Evolutionary conservation across 2,113 vertebrate species (phyloP).

Genomic region (Progne subis): DNA sequence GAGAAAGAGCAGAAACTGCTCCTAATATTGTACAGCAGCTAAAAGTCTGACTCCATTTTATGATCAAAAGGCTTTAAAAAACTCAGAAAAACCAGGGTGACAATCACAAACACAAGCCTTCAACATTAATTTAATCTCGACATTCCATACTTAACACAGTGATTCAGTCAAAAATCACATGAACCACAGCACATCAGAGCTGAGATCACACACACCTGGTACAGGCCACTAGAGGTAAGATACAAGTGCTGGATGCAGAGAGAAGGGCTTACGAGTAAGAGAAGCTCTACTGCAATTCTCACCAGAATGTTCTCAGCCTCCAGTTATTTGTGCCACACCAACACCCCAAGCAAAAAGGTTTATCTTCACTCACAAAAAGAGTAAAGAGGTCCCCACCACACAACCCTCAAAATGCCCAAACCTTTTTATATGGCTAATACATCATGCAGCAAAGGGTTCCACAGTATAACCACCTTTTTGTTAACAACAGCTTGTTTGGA

Average conservation of each 20-base stretch:
- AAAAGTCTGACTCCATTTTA: no score
- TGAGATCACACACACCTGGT: background rate
- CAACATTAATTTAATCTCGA: background rate
- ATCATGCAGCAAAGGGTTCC: background rate
- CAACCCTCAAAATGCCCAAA: rapidly evolving
- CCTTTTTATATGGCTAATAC: background rate
- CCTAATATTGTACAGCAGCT: no score
- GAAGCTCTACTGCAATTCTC: background rate
- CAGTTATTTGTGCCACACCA: background rate
- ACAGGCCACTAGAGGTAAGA: background rate
- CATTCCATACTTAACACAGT: background rate
- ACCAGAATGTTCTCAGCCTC: background rate
- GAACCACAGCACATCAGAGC: background rate
- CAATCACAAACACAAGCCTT: background rate
- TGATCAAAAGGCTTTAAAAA: no score
- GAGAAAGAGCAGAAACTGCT: no score
- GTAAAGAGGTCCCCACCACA: background rate
- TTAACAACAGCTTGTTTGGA: background rate
- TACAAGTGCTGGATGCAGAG: background rate
- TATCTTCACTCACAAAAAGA: background rate
- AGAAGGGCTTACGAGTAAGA: background rate
- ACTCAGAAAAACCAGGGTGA: no score
- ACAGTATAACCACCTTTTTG: background rate
- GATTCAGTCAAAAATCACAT: background rate
- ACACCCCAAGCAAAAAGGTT: background rate